Evolutionary conservation across 2,113 vertebrate genomes (phyloP).

Genomic region (Orcinus orca): DNA sequence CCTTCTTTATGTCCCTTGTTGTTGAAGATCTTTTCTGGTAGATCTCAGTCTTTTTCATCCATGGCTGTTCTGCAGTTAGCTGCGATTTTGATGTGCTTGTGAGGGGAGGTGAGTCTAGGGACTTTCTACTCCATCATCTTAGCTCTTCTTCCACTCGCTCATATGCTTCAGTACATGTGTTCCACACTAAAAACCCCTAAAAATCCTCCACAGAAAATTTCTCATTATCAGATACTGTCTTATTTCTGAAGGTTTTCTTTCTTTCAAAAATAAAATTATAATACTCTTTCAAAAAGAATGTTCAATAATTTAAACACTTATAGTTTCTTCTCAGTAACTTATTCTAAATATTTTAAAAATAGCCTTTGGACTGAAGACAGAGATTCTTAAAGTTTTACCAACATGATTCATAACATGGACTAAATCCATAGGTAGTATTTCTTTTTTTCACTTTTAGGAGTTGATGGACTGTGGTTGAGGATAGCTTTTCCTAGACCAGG

Average conservation of each 20-base stretch:
- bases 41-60: neutral
- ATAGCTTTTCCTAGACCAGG: neutral
- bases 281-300: neutral
- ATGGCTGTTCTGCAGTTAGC: neutral
- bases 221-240: neutral
- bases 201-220: neutral
- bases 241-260: neutral
- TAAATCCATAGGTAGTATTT: neutral
- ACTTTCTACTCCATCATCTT: neutral
- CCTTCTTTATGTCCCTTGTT: neutral
- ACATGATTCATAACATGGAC: neutral
- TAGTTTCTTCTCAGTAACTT: neutral
- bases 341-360: neutral
- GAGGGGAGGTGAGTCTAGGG: neutral
- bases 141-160: neutral
- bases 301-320: neutral
- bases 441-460: neutral
- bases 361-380: neutral
- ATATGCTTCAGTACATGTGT: neutral
- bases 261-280: neutral
- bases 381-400: neutral
- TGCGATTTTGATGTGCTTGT: neutral
- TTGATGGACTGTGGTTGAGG: neutral
- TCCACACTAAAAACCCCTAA: neutral
- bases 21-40: neutral